A percentile compares a stretch with the other conserved stretches of the same genome.
Conservation (phyloP, 2,888 invertebrate genomes). For the Alcis repandata region DNA sequence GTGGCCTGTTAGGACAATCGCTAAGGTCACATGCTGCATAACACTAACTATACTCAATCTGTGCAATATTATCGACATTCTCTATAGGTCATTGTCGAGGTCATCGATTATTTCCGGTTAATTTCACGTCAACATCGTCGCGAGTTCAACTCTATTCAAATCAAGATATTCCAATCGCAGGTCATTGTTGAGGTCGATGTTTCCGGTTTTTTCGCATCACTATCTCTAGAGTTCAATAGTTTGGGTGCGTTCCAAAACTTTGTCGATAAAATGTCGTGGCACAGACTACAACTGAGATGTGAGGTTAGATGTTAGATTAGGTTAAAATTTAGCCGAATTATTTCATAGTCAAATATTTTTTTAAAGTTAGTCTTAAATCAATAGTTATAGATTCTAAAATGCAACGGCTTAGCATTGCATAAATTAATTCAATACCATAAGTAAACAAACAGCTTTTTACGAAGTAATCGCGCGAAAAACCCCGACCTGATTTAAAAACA, state of each 20-base stretch:
- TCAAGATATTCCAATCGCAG: slow-evolving; percentile 15
- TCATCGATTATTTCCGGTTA: slow-evolving; percentile 16
- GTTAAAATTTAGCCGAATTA: too few relatives aligned
- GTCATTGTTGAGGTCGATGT: slow-evolving; percentile 17
- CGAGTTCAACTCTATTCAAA: slow-evolving; percentile 13
- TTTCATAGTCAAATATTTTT: too few relatives aligned
- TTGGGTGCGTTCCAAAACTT: slow-evolving; percentile 25
- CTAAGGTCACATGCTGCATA: slow-evolving; percentile 57
- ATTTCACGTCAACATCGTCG: slow-evolving; percentile 22
- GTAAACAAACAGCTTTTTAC: slow-evolving; percentile 2
- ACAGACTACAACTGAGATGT: neutral
- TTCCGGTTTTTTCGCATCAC: slow-evolving; percentile 19
- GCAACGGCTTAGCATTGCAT: too few relatives aligned
- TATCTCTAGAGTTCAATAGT: slow-evolving; percentile 5
- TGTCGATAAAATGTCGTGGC: slow-evolving; percentile 4
- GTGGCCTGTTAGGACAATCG: slow-evolving; percentile 65
- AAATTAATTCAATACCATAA: neutral
- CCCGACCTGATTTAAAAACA: slow-evolving; percentile 42
- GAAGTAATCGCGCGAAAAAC: slow-evolving; percentile 22
- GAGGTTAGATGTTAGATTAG: too few relatives aligned
- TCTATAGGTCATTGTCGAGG: slow-evolving; percentile 31
- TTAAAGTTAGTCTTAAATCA: too few relatives aligned
- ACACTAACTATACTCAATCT: slow-evolving; percentile 23
- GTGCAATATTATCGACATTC: slow-evolving; percentile 15
- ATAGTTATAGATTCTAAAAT: too few relatives aligned